These are phyloP conservation scores for Pachyrhynchus sulphureomaculatus DNA, from an alignment of 1,140 invertebrate species.

Conservation along the genomic window DNA sequence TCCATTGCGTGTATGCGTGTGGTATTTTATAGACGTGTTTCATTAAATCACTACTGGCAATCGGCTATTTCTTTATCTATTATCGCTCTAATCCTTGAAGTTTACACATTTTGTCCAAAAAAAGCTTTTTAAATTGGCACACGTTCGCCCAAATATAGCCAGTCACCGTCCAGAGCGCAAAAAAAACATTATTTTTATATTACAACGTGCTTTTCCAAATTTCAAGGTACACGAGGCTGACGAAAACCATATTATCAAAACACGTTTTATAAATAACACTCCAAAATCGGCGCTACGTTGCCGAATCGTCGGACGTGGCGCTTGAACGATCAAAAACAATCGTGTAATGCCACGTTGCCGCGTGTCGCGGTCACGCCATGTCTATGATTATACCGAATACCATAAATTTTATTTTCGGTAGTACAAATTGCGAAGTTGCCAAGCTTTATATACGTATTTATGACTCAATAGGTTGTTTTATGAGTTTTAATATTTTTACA, in stretches of 20 bases:
- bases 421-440: slow-evolving; percentile 4
- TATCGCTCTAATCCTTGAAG: too few relatives aligned
- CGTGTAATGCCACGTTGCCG: background rate
- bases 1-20: too few relatives aligned
- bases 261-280: slow-evolving; percentile 1
- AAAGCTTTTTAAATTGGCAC: too few relatives aligned
- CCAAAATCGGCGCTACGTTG: background rate
- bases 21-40: too few relatives aligned
- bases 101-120: too few relatives aligned
- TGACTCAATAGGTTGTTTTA: slow-evolving; percentile 14
- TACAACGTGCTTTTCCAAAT: too few relatives aligned
- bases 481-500: background rate
- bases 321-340: slow-evolving; percentile 3
- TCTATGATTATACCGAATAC: background rate
- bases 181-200: too few relatives aligned
- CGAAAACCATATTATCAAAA: background rate
- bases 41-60: too few relatives aligned
- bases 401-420: background rate
- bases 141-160: too few relatives aligned
- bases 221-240: background rate
- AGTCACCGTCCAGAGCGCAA: too few relatives aligned
- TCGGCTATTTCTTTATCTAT: too few relatives aligned
- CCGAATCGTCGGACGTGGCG: slow-evolving; percentile 1
- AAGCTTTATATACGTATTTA: background rate
- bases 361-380: background rate